Base-by-base conservation (phyloP, 2,113 vertebrate genomes). In the Phrynosoma blainvillii region DNA sequence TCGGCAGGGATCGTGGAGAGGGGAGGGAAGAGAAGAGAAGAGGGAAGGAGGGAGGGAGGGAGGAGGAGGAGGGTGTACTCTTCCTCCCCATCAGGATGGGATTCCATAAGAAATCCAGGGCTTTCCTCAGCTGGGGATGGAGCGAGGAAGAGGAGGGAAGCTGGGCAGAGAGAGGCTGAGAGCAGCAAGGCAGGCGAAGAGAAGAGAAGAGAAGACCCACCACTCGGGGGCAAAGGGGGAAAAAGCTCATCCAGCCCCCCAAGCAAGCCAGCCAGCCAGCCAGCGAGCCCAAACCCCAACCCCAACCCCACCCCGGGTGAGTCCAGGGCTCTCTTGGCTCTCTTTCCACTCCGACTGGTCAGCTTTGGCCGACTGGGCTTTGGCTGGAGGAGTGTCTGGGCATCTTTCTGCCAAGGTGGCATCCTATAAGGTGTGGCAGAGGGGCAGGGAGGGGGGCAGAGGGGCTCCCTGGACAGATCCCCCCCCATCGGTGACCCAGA, bases 111-210 rank as follows among this genome's bases (percentile, higher is more conserved):
- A 83, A 83, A 88, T 66, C 73, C 87, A 20, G 87, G 80, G 80
- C 73, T 88, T 83, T 77, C 73, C 87, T 83, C 80, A 66, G 73
- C 80, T 68, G 73, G 47, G 87, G 52, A 32, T 77, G 42, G 56
- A 86, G 14, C 76, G 30, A 8, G 42, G 74, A 36, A 52, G 65
- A 66, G 18, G 20, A 94, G 94, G 95, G 94, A 3, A 47, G 42
- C 42, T 47, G 42, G 42, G 42, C 42, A 5, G 42, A 47, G 42
- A 47, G 42, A 47, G 42, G 42, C 42, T 47, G 95, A 85, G 91
- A 82, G 65, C 16, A 66, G 18, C 65, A n/a, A n/a, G n/a, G n/a
- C n/a, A n/a, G n/a, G n/a, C n/a, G n/a, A 21, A 21, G 65, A 5
- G 65, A 47, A 16, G 65, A 1, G 65, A 66, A 47, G 42, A 66